Evolutionary conservation across 2,888 invertebrate species (phyloP), one percentile per base, ranked within the genome.

Genomic region (Andricus curvator): DNA sequence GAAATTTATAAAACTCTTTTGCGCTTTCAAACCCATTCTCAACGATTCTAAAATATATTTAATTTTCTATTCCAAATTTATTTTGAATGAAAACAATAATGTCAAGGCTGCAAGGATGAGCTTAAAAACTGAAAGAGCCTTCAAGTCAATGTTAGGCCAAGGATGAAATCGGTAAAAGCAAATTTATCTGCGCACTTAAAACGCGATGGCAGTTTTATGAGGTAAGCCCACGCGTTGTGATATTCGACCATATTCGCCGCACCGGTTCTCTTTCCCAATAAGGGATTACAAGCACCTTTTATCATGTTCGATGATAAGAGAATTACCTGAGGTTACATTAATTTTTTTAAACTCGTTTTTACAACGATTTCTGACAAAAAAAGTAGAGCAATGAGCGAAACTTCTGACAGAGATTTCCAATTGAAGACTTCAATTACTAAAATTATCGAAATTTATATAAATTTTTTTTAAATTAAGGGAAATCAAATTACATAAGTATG

Each of bases 91-190:
- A 62, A 62, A 15, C 4, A 62, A 25, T 62, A 62, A 62, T 62
- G 25, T 62, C 62, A 62, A 15, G 62, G 62, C 11, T 25, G 25
- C 25, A n/a, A 74, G 51, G 74, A 74, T 56, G 56, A n/a, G 33
- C 15, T 56, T 20, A 33, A 56, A 51, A 56, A 56, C 56, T 33
- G 33, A 33, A 56, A 13, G 51, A 48, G 22, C 25, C 25, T 68
- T 25, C 29, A 74, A 56, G 20, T 74, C 29, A 74, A 74, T 51
- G 56, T 74, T 56, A 74, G 51, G 56, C 33, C 74, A 74, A 74
- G 74, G 74, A 33, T 74, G 5, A 68, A 25, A 68, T 15, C 44
- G 41, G 25, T 68, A 44, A 68, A 68, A 25, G 22, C 9, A 51
- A 74, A 51, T 74, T 74, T 29, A 29, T 33, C 51, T n/a, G 51